phyloP scores from a whole-genome alignment of 64 coral and sea anemone species.

The Porites australiensis region DNA sequence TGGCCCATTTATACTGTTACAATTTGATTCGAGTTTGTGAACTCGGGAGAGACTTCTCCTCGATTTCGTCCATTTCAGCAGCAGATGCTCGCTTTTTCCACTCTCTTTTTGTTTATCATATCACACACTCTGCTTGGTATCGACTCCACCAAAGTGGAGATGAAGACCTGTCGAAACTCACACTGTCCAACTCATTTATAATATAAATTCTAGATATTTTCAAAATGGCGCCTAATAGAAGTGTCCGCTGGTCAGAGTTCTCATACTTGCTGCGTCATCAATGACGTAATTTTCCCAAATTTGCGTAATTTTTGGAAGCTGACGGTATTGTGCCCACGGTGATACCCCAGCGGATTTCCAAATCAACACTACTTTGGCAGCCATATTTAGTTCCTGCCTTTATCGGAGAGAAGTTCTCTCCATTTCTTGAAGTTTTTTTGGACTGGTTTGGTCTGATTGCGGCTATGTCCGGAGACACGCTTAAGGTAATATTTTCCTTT shows the following conservation, averaged over 20 bases:
- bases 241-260: background rate
- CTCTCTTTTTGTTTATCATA: background rate
- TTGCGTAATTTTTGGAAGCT: background rate
- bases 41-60: background rate
- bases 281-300: background rate
- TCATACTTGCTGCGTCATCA: no score
- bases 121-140: no score
- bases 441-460: background rate
- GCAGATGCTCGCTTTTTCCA: background rate
- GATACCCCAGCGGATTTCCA: background rate
- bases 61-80: background rate
- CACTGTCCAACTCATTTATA: no score
- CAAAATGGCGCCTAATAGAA: conserved; percentile 25
- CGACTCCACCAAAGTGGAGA: no score
- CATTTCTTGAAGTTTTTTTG: background rate
- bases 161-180: no score
- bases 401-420: background rate
- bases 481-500: conserved; percentile 14
- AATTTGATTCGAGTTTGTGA: background rate
- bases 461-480: conserved; percentile 24
- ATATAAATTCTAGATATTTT: no score
- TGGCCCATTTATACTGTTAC: background rate
- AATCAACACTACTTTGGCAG: background rate
- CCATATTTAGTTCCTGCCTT: conserved; percentile 23
- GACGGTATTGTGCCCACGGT: background rate